Conservation (phyloP, 2,888 invertebrate genomes). For the Abrostola tripartita region DNA sequence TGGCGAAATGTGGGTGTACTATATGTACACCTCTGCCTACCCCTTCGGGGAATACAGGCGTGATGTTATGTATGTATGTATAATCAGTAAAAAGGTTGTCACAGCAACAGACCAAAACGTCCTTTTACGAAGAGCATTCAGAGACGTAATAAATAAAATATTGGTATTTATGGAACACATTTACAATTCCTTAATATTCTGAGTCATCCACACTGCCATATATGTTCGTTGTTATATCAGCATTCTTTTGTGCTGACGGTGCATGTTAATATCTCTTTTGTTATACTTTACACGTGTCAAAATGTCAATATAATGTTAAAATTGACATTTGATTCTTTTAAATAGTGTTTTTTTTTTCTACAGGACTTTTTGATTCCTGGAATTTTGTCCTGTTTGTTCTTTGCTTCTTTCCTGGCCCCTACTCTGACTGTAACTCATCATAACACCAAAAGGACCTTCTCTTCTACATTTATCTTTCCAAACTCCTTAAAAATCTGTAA, state of each 20-base stretch:
- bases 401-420: too few relatives aligned
- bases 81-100: background rate
- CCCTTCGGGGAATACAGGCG: too few relatives aligned
- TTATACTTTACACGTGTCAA: slow-evolving; percentile 24
- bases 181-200: slow-evolving; percentile 33
- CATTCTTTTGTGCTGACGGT: slow-evolving; percentile 60
- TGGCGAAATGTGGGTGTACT: too few relatives aligned
- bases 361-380: too few relatives aligned
- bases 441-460: too few relatives aligned
- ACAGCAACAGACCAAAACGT: background rate
- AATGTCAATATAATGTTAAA: slow-evolving; percentile 11
- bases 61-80: too few relatives aligned
- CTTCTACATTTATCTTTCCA: too few relatives aligned
- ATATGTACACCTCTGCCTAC: too few relatives aligned
- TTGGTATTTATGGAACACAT: slow-evolving; percentile 32
- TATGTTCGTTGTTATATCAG: slow-evolving; percentile 45
- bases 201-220: slow-evolving; percentile 55
- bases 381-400: too few relatives aligned
- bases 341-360: background rate
- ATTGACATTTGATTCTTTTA: slow-evolving; percentile 9
- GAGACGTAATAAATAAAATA: slow-evolving; percentile 25
- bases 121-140: background rate
- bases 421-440: too few relatives aligned
- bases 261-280: slow-evolving; percentile 46
- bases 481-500: too few relatives aligned